Evolutionary conservation across 2,797 vertebrate species (phyloP).

Genomic region (Lagorchestes hirsutus): DNA sequence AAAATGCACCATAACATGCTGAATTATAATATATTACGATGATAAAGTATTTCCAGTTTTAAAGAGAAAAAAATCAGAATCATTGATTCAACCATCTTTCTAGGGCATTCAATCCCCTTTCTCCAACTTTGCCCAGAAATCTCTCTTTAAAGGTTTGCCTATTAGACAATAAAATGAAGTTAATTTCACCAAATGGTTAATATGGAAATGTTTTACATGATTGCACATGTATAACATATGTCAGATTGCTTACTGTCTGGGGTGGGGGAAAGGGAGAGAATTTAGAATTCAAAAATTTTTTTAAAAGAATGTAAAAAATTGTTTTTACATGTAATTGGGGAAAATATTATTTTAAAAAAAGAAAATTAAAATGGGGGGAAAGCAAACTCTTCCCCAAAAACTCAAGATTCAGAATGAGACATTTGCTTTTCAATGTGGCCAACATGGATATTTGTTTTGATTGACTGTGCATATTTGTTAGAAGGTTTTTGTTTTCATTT

Average conservation of each 20-base stretch:
- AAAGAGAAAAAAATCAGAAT: background rate
- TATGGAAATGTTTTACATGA: background rate
- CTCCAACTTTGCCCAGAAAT: background rate
- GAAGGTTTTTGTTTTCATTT: background rate
- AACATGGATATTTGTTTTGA: background rate
- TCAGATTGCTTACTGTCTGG: background rate
- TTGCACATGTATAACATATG: background rate
- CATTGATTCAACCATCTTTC: background rate
- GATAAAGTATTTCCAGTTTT: background rate
- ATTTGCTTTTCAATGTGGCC: background rate
- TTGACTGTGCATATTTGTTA: background rate
- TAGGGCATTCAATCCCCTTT: background rate
- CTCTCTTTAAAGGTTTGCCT: background rate
- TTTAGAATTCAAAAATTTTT: background rate
- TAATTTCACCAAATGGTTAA: background rate
- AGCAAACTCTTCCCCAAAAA: background rate
- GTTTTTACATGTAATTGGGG: background rate
- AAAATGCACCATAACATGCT: background rate
- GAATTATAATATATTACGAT: background rate
- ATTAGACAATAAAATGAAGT: background rate
- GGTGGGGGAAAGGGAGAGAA: background rate
- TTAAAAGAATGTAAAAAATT: background rate
- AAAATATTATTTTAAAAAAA: background rate
- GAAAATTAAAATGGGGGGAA: background rate
- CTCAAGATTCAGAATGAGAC: background rate